Evolutionary conservation across 2,113 vertebrate genomes (phyloP), one percentile per base, ranked within the genome.

Genomic region (Pitta sordida): DNA sequence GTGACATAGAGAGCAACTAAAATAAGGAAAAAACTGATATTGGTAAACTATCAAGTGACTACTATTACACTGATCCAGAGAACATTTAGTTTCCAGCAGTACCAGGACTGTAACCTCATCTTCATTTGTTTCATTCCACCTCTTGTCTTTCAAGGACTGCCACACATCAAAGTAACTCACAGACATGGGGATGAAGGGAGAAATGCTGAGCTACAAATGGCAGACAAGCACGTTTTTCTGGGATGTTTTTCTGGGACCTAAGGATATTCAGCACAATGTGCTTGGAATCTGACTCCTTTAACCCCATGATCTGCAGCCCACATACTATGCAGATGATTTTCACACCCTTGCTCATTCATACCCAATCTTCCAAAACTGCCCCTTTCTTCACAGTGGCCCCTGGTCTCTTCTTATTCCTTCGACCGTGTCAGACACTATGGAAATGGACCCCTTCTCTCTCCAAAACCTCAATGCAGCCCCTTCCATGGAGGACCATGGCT

Each of bases 401-500:
- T 52, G 48, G 21, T 18, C 32, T 56, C 32, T 59, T 53, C 69
- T 77, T 36, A 53, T n/a, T 37, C 58, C 30, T 68, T 58, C 49
- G 44, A 49, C 59, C 24, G 64, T 53, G 24, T n/a, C 13, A 68
- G 19, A 8, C 39, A 90, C 43, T 48, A 15, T 0, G 1, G 82
- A 59, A 68, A 69, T 15, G 16, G 24, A 29, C 20, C 21, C 10
- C 21, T 75, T 62, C 23, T 43, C 18, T 9, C 39, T 18, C 6
- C 30, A 56, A 0, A 26, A 19, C 49, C 32, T 29, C 30, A 60
- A 64, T 22, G 26, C 53, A 68, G 20, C 23, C 39, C 39, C 64
- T 16, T 62, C 30, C 21, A 2, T n/a, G 36, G 36, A 44, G 2
- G 1, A 55, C 34, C 29, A 11, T 9, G 0, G 0, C 36, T 84